Base-by-base conservation (phyloP, 2,113 vertebrate species). In the Oryzias woworae region DNA sequence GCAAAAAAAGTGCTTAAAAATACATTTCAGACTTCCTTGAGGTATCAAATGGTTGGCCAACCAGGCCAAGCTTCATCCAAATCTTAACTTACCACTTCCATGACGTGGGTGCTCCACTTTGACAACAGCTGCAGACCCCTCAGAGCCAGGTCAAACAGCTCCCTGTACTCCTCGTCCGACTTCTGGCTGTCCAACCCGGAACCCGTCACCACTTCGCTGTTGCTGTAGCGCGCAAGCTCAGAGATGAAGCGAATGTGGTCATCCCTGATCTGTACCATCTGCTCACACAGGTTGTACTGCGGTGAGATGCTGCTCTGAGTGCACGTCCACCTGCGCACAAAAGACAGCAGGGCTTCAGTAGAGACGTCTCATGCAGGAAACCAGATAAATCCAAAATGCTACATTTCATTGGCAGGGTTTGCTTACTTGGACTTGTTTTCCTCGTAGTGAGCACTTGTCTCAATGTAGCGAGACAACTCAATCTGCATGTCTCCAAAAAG, bases 401-500 rank as follows among this genome's bases (percentile, higher is more conserved):
- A 7, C 10, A 26, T 4, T 16, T 14, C 3, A 0, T n/a, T n/a
- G 5, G 18, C 28, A 24, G 42, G 6, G 8, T 23, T 50, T 82
- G 92, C 95, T 96, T 92, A 98, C 97, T 98, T 99, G 90, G 97
- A 98, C 87, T 98, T 98, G 94, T 99, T 99, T 89, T 99, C 97
- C 91, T 99, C 97, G 66, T 98, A 99, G 94, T 99, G 97, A 90
- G 97, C 96, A 76, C 97, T 99, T 83, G 97, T 99, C 93, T 98
- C 95, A 85, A 99, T 99, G 94, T 99, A 99, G 88, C 97, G 95
- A 65, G 97, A 97, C 92, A 99, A 88, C 87, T 99, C 97, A 71
- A 99, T 99, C 92, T 99, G 97, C 97, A 99, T 99, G 92, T 99
- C 97, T 81, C 97, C 97, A 86, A 99, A 99, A 69, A 99, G 92